Base-by-base conservation (phyloP, 2,888 invertebrate species). In the Mamestra brassicae region DNA sequence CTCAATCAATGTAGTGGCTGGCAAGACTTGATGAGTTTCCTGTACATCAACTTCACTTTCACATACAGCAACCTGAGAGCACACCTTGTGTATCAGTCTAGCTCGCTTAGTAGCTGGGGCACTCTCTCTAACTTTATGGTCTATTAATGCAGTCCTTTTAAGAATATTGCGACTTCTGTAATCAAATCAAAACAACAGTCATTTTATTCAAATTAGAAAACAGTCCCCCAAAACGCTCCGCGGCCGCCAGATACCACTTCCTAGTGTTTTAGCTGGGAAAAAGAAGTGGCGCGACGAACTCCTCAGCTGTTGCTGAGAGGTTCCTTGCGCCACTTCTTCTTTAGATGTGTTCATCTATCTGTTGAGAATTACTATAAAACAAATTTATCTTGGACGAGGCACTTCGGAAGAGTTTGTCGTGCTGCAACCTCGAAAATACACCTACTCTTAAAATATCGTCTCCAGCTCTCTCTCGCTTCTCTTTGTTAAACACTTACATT, bases 1-100 rank as follows among this genome's bases (percentile, higher is more conserved):
- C 68, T 50, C 36, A 57, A 55, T 36, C 13, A 57, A 45, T 69
- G 42, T 62, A 67, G 55, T 17, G 26, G 11, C 17, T 42, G 15
- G 15, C 38, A 7, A 55, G 36, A 47, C 57, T 57, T 76, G 52
- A 67, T 76, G 68, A 36, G 50, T 50, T 74, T 74, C 76, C 76
- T 55, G 55, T 34, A 62, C 52, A 38, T 57, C 55, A 62, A 52
- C 55, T 74, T 60, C 47, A 54, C 65, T 63, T 69, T 76, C 38
- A 36, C 50, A 1, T 42, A 42, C 47, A 66, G 8, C 34, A 15
- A 11, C 55, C 34, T 50, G 15, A 50, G 11, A 42, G 15, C 34
- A 54, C 10, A 52, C n/a, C 55, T 38, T 55, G 57, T 42, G 10
- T 34, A 71, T 42, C 5, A 36, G 6, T 36, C 52, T 54, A 71